phyloP scores from a whole-genome alignment of 2,797 vertebrate genomes.

The Anomalospiza imberbis region DNA sequence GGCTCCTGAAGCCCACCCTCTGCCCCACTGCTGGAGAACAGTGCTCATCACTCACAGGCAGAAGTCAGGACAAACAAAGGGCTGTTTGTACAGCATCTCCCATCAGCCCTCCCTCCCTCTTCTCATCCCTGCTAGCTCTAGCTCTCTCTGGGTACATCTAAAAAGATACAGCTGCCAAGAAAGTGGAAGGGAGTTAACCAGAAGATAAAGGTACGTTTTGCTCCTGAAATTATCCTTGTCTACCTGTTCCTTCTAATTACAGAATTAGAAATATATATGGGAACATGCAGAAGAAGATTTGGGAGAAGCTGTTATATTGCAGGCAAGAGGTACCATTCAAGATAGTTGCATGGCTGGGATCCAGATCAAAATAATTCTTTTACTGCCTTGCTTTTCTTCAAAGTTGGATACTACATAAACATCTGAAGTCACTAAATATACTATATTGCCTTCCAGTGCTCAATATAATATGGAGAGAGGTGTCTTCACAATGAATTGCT shows the following conservation, averaged over 20 bases:
- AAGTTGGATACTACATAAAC: background rate
- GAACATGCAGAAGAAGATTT: background rate
- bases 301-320: background rate
- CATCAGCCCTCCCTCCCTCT: conserved; percentile 51
- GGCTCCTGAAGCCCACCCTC: background rate
- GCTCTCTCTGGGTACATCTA: conserved; percentile 28
- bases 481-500: background rate
- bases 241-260: background rate
- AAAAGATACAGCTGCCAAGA: conserved; percentile 49
- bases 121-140: background rate
- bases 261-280: background rate
- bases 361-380: background rate
- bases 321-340: background rate
- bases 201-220: conserved; percentile 56
- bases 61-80: conserved; percentile 63
- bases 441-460: background rate
- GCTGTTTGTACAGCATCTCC: conserved; percentile 53
- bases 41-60: background rate
- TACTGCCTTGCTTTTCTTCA: background rate
- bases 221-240: conserved; percentile 24
- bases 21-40: background rate
- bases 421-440: background rate
- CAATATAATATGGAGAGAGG: background rate
- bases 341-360: background rate
- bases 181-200: conserved; percentile 33